Base-by-base conservation (phyloP, 53 echinoderm and acorn worm genomes). In the Holothuria scabra region DNA sequence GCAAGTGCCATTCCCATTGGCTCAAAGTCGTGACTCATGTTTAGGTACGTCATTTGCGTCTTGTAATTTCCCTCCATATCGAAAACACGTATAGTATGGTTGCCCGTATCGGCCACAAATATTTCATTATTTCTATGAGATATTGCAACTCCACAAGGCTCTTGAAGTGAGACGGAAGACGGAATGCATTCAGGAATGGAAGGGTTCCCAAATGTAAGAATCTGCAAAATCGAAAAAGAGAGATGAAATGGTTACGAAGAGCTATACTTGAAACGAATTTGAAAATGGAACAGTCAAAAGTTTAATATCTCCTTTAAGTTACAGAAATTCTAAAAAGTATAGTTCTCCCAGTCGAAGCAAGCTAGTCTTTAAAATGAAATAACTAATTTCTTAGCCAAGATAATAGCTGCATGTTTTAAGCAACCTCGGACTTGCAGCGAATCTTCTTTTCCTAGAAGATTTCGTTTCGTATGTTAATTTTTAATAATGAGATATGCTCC, bases 121-220 rank as follows among this genome's bases (percentile, higher is more conserved):
- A 99, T 91, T 32, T 92, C 91, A 2, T 88, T 92, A 20, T 89
- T 95, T 1, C 68, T 34, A 46, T 82, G 89, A 12, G 96, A 96
- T 30, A 99, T 92, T 62, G 94, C 91, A 60, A 99, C 95, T 12
- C 99, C 99, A 91, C 95, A 99, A 5, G 99, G 99, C 83, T 99
- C 99, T 31, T 90, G 92, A 10, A 99, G 85, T 28, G 86, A 82
- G 5, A 91, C 89, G 60, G 85, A 85, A 35, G 80, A 74, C 4
- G 85, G 85, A 28, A 85, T 89, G 16, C 80, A 85, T 0, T 88
- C 91, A 9, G 85, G 85, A 48, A 88, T 72, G 20, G 88, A 81
- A 0, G 88, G 85, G 31, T 91, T 91, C 6, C 95, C 95, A 38
- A 95, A 95, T 22, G 90, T 87, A 30, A 92, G 80, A 59, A 95